Percentiles rank a stretch among this genome's conserved stretches.
These are phyloP conservation scores for Ormyrus nitidulus DNA, from an alignment of 2,888 invertebrate genomes.

Conservation along the genomic window DNA sequence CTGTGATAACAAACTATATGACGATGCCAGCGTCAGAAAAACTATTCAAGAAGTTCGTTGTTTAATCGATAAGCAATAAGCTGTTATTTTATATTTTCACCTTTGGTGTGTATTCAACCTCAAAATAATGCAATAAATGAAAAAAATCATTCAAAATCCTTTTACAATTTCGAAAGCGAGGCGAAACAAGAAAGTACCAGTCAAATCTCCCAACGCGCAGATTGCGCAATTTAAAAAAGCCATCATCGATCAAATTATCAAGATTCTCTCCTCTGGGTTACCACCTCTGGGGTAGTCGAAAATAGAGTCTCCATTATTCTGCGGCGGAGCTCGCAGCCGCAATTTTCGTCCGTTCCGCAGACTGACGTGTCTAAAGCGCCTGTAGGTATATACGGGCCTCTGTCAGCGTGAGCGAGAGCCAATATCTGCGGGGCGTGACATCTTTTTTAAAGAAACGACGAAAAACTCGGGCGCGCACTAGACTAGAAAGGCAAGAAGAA, in stretches of 20 bases:
- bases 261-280: background rate
- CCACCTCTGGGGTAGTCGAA: background rate
- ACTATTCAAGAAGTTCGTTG: no score
- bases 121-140: no score
- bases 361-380: conserved; percentile 35
- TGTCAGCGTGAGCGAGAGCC: background rate
- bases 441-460: conserved; percentile 62
- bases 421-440: conserved; percentile 54
- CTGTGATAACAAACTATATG: no score
- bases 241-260: background rate
- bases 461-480: conserved; percentile 29
- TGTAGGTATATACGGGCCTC: background rate
- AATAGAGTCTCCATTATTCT: conserved; percentile 23
- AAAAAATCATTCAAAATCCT: no score
- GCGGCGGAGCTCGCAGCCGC: background rate
- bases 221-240: background rate
- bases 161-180: no score
- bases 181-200: no score
- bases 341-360: conserved; percentile 8
- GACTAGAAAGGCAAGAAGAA: conserved; percentile 33
- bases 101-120: no score
- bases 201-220: no score
- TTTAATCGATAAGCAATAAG: no score
- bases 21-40: no score
- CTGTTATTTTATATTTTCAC: no score